Evolutionary conservation across 2,797 vertebrate genomes (phyloP).

Genomic region (Diplodus sargus): DNA sequence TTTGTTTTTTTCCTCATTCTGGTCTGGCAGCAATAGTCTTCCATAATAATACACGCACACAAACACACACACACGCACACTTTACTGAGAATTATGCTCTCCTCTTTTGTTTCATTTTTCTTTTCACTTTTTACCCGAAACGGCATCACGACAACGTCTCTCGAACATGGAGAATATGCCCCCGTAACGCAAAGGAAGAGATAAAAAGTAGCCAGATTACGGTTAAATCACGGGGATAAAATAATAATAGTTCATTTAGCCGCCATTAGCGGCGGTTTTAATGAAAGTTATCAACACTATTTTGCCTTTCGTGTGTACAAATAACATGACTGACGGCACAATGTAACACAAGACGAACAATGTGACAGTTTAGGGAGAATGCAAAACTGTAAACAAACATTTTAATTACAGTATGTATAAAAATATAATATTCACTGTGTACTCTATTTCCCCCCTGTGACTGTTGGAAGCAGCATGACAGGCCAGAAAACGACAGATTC

Average conservation of each 20-base stretch:
- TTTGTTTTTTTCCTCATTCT: no score
- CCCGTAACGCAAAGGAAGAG: neutral
- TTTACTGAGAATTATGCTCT: constrained; percentile 19
- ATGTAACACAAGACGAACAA: constrained; percentile 43
- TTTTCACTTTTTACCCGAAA: constrained; percentile 71
- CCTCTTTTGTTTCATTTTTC: constrained; percentile 27
- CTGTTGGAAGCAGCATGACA: constrained; percentile 58
- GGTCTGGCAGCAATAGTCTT: no score
- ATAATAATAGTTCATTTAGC: neutral
- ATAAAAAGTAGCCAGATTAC: constrained; percentile 5
- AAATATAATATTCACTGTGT: constrained; percentile 77
- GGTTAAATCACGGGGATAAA: neutral
- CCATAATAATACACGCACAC: no score
- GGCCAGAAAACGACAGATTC: constrained; percentile 44
- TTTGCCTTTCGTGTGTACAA: constrained; percentile 28
- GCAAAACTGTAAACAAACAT: constrained; percentile 67
- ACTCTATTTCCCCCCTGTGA: constrained; percentile 45
- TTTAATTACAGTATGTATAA: constrained; percentile 80
- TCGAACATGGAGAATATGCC: constrained; percentile 36
- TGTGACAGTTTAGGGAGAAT: constrained; percentile 39
- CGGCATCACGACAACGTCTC: constrained; percentile 49
- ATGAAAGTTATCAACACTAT: constrained; percentile 21
- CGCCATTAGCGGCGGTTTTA: constrained; percentile 58
- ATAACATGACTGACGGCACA: constrained; percentile 49
- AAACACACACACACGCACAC: constrained; percentile 31